A percentile compares a stretch with the other conserved stretches of the same genome.
These are phyloP conservation scores for Pristionchus pacificus DNA, from an alignment of 1,140 invertebrate species.

Conservation along the genomic window DNA sequence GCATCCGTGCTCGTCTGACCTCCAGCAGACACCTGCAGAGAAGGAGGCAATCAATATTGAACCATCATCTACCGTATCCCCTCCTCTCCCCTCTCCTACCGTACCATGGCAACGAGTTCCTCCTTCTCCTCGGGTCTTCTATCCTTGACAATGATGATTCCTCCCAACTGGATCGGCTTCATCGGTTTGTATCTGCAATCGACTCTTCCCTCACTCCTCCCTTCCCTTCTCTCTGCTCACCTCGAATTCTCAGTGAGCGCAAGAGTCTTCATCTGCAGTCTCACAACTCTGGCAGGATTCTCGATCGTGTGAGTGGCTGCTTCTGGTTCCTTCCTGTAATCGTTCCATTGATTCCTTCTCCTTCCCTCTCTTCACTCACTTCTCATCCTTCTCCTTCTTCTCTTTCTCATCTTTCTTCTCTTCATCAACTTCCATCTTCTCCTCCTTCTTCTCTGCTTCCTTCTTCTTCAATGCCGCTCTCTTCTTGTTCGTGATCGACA, in stretches of 20 bases:
- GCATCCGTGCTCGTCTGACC: conserved; percentile 27
- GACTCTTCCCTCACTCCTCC: too few species aligned
- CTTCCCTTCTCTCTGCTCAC: too few species aligned
- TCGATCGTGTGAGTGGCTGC: conserved; percentile 82
- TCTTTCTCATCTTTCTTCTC: conserved; percentile 10
- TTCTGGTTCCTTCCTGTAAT: conserved; percentile 68
- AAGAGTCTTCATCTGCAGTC: conserved; percentile 84
- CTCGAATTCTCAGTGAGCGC: conserved; percentile 69
- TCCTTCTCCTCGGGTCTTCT: conserved; percentile 73
- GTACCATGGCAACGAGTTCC: conserved; percentile 84
- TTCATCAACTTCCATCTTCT: conserved; percentile 57
- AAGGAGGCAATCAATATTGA: too few species aligned
- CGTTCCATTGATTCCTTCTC: not conserved
- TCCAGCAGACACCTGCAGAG: conserved; percentile 60
- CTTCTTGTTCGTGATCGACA: conserved; percentile 88
- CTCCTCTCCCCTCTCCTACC: too few species aligned
- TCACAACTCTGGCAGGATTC: conserved; percentile 88
- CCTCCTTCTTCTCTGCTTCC: conserved; percentile 62
- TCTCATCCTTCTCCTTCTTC: conserved; percentile 56
- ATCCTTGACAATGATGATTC: conserved; percentile 82
- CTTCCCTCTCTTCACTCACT: conserved; percentile 67
- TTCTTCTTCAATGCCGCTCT: conserved; percentile 64
- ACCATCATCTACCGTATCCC: too few species aligned
- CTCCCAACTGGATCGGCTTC: conserved; percentile 80
- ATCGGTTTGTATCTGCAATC: conserved; percentile 76